Base-by-base conservation (phyloP, 2,888 invertebrate genomes). In the Chloromyia formosa region DNA sequence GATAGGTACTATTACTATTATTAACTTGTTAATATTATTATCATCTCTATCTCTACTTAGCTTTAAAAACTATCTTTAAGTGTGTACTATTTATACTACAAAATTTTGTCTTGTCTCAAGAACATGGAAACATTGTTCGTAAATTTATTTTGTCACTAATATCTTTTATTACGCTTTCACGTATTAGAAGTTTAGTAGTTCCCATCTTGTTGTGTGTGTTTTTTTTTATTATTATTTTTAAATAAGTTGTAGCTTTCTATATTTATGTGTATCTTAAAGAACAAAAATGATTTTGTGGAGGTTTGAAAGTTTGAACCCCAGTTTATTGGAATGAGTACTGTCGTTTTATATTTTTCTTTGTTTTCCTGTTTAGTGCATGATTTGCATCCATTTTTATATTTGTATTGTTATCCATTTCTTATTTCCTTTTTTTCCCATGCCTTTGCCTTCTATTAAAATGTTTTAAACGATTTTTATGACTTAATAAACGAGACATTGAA, bases 1-100 rank as follows among this genome's bases (percentile, higher is more conserved):
- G 85, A 85, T 77, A 82, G 85, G 85, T 85, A 75, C 77, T 54
- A 62, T 74, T 71, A 18, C n/a, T 23, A 35, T 7, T 35, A 23
- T 74, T 66, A 66, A 64, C 7, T 4, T 35, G 27, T 35, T 35
- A 35, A 35, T 35, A 35, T 35, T 23, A 60, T 23, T 20, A 12
- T n/a, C 45, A 49, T 23, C 22, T 20, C 35, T 20, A 49, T 14
- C 14, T 16, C 49, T 56, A 20, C 4, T 4, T 66, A 66, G 66
- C 49, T 66, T 66, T 66, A 49, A 49, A 49, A 22, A 20, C 22
- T 20, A 56, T 56, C 18, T 18, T 20, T 56, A 56, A 16, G 56
- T 56, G 16, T 56, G 22, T 2, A 4, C 56, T 56, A 20, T 20
- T 56, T 56, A 16, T 56, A 56, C 18, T 10, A 7, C 12, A 12